Evolutionary conservation across 2,797 vertebrate species (phyloP).

Genomic region (Acrocephalus scirpaceus): DNA sequence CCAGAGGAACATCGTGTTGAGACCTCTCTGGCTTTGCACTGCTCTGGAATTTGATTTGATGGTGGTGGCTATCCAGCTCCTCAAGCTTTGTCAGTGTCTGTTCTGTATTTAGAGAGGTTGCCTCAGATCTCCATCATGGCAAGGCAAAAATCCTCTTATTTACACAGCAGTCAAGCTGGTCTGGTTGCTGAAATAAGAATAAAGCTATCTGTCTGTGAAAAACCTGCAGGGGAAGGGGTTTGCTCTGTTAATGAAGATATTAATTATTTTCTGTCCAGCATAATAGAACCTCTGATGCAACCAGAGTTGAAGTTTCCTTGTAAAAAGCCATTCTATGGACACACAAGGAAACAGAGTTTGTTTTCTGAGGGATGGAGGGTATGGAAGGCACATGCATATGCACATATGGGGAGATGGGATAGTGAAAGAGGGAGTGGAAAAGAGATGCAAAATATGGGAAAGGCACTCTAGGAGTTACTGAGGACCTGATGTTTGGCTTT

Average conservation of each 20-base stretch:
- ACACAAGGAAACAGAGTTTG: fast-evolving
- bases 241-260: background rate
- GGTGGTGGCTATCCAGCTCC: background rate
- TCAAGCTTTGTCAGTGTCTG: background rate
- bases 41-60: background rate
- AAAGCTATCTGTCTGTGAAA: background rate
- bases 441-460: background rate
- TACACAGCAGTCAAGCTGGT: background rate
- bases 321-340: background rate
- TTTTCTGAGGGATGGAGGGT: background rate
- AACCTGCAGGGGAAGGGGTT: background rate
- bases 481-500: background rate
- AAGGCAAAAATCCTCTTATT: background rate
- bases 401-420: background rate
- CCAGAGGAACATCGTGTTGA: background rate
- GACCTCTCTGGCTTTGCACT: background rate
- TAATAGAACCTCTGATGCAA: background rate
- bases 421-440: background rate
- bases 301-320: background rate
- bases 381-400: background rate
- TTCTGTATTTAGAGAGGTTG: background rate
- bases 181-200: background rate
- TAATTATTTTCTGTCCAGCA: background rate
- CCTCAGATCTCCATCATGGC: background rate
- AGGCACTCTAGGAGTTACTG: background rate